Percentiles rank a stretch among this genome's conserved stretches.
These are phyloP conservation scores for Heliconius sara DNA, from an alignment of 2,888 invertebrate genomes.

Conservation along the genomic window DNA sequence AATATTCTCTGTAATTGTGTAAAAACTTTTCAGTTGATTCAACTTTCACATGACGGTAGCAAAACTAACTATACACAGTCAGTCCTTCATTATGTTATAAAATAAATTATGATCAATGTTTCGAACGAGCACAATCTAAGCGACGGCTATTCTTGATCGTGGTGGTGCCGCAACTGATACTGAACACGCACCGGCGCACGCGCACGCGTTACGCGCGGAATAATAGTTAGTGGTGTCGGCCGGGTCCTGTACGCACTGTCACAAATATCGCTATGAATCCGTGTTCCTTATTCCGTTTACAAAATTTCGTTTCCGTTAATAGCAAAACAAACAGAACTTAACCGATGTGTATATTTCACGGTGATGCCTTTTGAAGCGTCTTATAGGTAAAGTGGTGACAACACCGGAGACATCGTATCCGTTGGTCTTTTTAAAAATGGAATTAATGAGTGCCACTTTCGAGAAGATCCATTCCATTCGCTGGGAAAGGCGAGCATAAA, in stretches of 20 bases:
- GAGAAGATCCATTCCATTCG: constrained; percentile 64
- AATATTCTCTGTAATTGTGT: background rate
- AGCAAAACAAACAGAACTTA: constrained; percentile 72
- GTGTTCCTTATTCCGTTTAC: constrained; percentile 69
- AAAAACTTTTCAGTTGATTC: background rate
- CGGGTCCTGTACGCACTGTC: constrained; percentile 57
- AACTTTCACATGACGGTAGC: background rate
- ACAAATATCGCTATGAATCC: constrained; percentile 69
- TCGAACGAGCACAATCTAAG: constrained; percentile 34
- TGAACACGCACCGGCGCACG: constrained; percentile 75
- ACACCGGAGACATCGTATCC: constrained; percentile 79
- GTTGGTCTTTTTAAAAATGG: constrained; percentile 74
- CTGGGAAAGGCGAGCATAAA: constrained; percentile 70
- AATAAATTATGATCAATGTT: constrained; percentile 15
- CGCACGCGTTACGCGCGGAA: constrained; percentile 74
- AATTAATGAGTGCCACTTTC: constrained; percentile 72
- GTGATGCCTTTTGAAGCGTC: constrained; percentile 60
- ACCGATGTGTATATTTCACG: constrained; percentile 58
- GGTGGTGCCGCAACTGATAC: constrained; percentile 80
- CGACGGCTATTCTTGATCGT: constrained; percentile 79
- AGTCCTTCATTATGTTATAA: background rate
- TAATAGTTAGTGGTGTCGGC: constrained; percentile 58
- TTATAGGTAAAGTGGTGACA: constrained; percentile 70
- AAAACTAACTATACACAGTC: constrained; percentile 3
- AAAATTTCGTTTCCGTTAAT: constrained; percentile 72